Evolutionary conservation across 2,888 invertebrate genomes (phyloP), one percentile per base, ranked within the genome.

Genomic region (Oxystoma pomonae): DNA sequence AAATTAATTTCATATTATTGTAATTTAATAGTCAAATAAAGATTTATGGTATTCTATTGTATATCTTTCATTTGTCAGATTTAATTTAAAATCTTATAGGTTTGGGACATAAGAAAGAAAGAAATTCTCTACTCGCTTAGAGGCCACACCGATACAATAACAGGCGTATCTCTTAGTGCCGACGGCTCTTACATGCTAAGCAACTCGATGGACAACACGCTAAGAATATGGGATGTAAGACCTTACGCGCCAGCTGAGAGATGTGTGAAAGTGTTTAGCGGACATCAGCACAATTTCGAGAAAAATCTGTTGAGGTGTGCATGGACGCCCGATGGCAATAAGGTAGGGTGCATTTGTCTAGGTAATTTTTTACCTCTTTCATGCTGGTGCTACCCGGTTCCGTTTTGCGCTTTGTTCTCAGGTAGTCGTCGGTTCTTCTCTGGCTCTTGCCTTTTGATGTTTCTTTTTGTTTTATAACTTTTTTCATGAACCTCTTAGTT

Each of bases 211-310:
- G 99, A 99, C 79, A 94, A 92, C 76, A 92, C 95, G 1, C 83
- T 98, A 35, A 84, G 98, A 63, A 93, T 98, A 73, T 99, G 98
- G 98, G 98, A 99, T 81, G 90, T 98, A 60, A 84, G 98, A 20
- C 96, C 98, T 0, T 98, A 94, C 82, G 96, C 95, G 1, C 94
- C 96, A 0, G 86, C 89, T 51, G 96, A 97, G 76, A 86, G 98
- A 68, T 97, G 97, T 80, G 91, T 96, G 0, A 96, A 96, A 80
- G 88, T 96, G 51, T 85, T 75, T 22, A 70, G 68, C 66, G 80
- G 98, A 0, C 97, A 98, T 82, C 94, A 95, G 74, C 98, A 98
- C 81, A 98, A 96, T 82, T 98, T 97, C 80, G 98, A 98, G 82
- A 95, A 95, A 81, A 99, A 99, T 83, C 84, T 99, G 64, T 81